Base-by-base conservation (phyloP, 2,113 vertebrate species). In the Xenopus borealis region DNA sequence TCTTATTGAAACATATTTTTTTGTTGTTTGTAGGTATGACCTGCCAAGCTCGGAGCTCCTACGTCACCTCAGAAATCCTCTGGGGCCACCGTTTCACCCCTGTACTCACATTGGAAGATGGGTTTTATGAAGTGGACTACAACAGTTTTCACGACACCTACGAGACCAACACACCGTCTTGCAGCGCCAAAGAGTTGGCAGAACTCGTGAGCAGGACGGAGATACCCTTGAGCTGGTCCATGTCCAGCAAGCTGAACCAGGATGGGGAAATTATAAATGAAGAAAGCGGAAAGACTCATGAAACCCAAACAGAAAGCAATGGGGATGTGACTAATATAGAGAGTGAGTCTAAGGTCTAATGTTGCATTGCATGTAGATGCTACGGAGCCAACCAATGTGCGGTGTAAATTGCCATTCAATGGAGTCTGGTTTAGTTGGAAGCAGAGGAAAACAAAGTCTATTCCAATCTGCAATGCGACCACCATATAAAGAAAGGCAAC, bases 51-150 rank as follows among this genome's bases (percentile, higher is more conserved):
- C 89, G 97, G 47, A 98, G 97, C 80, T 99, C 97, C 3, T 99
- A 98, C 17, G 83, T 98, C 78, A 90, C 96, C 27, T 95, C 93
- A 3, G 97, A 99, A 90, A 98, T 99, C 85, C 92, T 97, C 30
- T 99, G 97, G 97, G 97, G 97, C 46, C 94, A 96, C 78, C 95
- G 97, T 71, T 99, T 99, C 91, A 99, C 92, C 0, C 97, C 97
- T 0, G 97, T 98, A 33, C 94, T 99, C 79, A 98, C 96, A 0
- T 89, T 99, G 83, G 97, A 99, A 85, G 97, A 99, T 0, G 96
- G 97, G 27, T 99, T 99, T 81, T 99, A 99, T 0, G 97, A 99
- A 82, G 97, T 99, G 0, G 97, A 99, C 90, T 99, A 99, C 92
- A 98, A 98, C 89, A 99, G 95, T 78, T 99, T 99, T 82, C 97